Percentiles rank a stretch among this genome's conserved stretches.
Conservation (phyloP, 2,888 invertebrate genomes). For the Nasonia oneida region DNA sequence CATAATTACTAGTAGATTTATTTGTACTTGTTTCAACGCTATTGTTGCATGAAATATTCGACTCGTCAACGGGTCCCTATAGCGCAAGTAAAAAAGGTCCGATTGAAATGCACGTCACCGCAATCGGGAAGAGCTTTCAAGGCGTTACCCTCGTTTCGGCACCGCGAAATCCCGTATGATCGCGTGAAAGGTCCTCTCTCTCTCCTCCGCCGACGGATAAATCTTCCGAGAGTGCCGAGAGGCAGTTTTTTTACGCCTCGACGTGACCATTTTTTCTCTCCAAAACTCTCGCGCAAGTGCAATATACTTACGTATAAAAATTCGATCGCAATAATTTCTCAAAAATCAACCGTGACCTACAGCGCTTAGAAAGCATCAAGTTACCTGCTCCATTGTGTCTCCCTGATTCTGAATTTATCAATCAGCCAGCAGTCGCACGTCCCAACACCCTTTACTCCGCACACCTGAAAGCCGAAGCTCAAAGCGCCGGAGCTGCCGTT, state of each 20-base stretch:
- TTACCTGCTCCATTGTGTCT: not conserved
- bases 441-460: not conserved
- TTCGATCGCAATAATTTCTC: not conserved
- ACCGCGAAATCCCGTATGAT: conserved; percentile 45
- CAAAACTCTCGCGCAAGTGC: not conserved
- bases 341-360: not conserved
- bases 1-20: too few species aligned
- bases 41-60: too few species aligned
- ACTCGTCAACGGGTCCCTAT: too few species aligned
- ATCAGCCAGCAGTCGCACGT: not conserved
- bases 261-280: not conserved
- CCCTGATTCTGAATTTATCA: not conserved
- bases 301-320: not conserved
- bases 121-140: conserved; percentile 40
- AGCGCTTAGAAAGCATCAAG: not conserved
- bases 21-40: too few species aligned
- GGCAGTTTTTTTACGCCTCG: conserved; percentile 19
- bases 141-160: conserved; percentile 49
- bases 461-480: conserved; percentile 34
- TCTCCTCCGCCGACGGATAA: conserved; percentile 30
- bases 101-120: not conserved
- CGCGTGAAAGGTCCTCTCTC: conserved; percentile 45
- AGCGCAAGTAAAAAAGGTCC: not conserved
- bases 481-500: conserved; percentile 16
- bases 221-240: conserved; percentile 24